Conservation (phyloP, 53 echinoderm and acorn worm species). For the Glandiceps talaboti region DNA sequence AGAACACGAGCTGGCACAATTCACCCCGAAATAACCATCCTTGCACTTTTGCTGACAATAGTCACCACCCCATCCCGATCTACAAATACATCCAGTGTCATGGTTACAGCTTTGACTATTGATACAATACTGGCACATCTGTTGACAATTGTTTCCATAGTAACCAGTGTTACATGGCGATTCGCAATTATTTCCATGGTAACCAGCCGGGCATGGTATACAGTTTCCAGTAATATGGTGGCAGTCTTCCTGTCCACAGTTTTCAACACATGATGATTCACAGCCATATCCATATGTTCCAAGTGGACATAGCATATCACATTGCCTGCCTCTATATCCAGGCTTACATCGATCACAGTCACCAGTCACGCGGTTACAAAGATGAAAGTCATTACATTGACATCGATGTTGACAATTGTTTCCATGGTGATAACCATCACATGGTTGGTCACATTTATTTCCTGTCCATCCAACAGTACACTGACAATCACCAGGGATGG, state of each 20-base stretch:
- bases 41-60: too few relatives aligned
- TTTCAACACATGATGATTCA: not conserved
- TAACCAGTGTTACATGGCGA: slow-evolving; percentile 15
- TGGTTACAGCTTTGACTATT: slow-evolving; percentile 13
- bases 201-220: slow-evolving; percentile 10
- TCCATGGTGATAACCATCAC: not conserved
- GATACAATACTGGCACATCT: slow-evolving; percentile 7
- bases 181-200: slow-evolving; percentile 22
- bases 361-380: not conserved
- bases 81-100: not conserved
- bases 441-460: not conserved
- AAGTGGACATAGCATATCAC: not conserved
- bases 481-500: not conserved
- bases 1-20: too few relatives aligned
- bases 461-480: not conserved
- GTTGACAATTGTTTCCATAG: slow-evolving; percentile 21
- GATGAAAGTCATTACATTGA: not conserved
- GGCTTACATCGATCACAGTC: not conserved
- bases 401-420: not conserved
- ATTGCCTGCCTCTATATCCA: not conserved
- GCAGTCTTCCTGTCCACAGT: not conserved
- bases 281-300: not conserved
- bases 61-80: too few relatives aligned
- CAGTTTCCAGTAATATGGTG: not conserved
- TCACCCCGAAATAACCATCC: too few relatives aligned